Percentiles rank a stretch among this genome's conserved stretches.
These are phyloP conservation scores for Onychostoma macrolepis DNA, from an alignment of 2,113 vertebrate species.

Conservation along the genomic window DNA sequence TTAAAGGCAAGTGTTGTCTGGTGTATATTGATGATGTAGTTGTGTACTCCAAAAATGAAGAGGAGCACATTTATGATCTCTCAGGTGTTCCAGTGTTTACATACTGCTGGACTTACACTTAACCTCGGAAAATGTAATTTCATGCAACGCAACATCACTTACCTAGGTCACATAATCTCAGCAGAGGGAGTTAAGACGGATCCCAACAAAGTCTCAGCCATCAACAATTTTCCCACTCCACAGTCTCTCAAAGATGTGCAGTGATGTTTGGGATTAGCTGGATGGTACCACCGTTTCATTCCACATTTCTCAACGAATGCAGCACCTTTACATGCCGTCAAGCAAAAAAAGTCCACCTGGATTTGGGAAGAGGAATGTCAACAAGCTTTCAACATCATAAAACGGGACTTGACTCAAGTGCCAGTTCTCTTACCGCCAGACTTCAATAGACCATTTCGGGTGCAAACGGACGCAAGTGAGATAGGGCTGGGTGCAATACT, in stretches of 20 bases:
- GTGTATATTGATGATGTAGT: too few species aligned
- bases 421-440: not conserved
- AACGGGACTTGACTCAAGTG: not conserved
- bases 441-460: not conserved
- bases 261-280: not conserved
- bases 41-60: too few species aligned
- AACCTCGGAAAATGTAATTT: not conserved
- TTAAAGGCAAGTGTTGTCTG: too few species aligned
- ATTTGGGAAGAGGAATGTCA: not conserved
- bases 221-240: not conserved
- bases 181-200: not conserved
- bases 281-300: not conserved
- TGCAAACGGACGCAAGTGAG: not conserved
- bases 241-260: not conserved
- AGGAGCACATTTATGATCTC: too few species aligned
- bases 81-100: too few species aligned
- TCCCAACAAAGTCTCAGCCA: not conserved
- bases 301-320: not conserved
- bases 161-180: not conserved
- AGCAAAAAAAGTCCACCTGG: not conserved
- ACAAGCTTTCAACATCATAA: not conserved
- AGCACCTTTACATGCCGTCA: not conserved
- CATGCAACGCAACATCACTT: not conserved
- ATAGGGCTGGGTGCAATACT: not conserved
- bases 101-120: too few species aligned